These are phyloP conservation scores for Montifringilla adamsi DNA, from an alignment of 2,113 vertebrate species.

Conservation along the genomic window DNA sequence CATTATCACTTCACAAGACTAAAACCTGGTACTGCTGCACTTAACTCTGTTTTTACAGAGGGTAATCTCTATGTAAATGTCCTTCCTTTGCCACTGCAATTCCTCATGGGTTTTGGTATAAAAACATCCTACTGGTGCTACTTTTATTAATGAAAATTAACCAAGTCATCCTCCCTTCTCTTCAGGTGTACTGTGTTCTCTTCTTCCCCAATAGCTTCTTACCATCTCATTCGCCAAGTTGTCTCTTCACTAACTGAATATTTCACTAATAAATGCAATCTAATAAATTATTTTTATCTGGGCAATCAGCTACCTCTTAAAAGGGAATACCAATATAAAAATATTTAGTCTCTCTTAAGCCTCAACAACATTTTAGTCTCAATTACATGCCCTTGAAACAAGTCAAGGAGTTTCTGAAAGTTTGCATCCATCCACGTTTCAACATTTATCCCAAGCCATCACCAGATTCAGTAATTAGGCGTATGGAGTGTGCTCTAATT, in stretches of 20 bases:
- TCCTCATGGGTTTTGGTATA: not conserved
- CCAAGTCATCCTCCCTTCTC: not conserved
- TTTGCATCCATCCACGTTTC: not conserved
- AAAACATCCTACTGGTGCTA: not conserved
- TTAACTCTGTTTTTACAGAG: not conserved
- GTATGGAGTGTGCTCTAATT: not conserved
- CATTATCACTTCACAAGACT: not conserved
- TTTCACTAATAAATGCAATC: not conserved
- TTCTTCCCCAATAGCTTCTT: not conserved
- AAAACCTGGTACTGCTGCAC: not conserved
- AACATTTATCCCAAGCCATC: not conserved
- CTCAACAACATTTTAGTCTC: not conserved
- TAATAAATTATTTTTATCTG: not conserved
- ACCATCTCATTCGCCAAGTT: not conserved
- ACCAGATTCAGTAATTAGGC: not conserved
- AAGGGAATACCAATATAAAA: not conserved
- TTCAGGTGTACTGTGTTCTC: not conserved
- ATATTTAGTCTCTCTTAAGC: not conserved
- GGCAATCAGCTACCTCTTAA: not conserved
- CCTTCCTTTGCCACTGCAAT: not conserved
- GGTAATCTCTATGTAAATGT: rapidly evolving
- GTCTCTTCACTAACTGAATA: not conserved
- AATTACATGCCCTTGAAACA: not conserved
- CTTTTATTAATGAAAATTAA: not conserved
- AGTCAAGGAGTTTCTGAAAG: not conserved